Evolutionary conservation across 2,888 invertebrate genomes (phyloP), one percentile per base, ranked within the genome.

Genomic region (Pachycephus smyrnensis): DNA sequence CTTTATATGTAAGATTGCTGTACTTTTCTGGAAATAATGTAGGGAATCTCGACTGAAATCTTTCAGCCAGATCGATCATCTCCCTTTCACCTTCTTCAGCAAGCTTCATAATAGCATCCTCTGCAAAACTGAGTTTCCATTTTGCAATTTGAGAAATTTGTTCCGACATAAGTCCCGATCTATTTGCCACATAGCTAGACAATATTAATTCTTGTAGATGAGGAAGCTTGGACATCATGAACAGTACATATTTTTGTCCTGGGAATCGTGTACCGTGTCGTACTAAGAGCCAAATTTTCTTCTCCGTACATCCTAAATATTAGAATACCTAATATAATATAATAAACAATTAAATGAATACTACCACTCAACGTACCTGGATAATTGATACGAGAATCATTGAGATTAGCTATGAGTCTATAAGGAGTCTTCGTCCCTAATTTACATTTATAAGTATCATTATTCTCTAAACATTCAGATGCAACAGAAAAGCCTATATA

Each of bases 181-280:
- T 92, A n/a, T 92, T 92, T 55, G 86, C 79, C 80, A 91, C 86
- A 82, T 93, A 92, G 82, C 93, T 93, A 35, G 92, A 84, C 81
- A 95, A 82, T 81, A 95, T 94, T 82, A 93, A 90, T 85, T 93
- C 89, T 84, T 93, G 93, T 36, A 95, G 89, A 71, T 92, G 87
- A 40, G 92, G 92, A 12, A 96, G 90, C 75, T 92, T 90, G 1
- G 91, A 91, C 69, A 92, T 92, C 90, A 95, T 94, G 37, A 89
- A 89, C 12, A 89, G 81, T 77, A 96, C 94, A 71, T 94, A 92
- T 80, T 93, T 92, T 76, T 90, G 89, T 83, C 94, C 94, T 0
- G 96, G 96, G 89, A 94, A 93, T 82, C 97, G 93, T n/a, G 96
- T 95, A 4, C 97, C 97, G 92, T 97, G 97, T 9, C 97, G 93